Evolutionary conservation across 2,797 vertebrate species (phyloP), one percentile per base, ranked within the genome.

Genomic region (Sebastes nivosus): DNA sequence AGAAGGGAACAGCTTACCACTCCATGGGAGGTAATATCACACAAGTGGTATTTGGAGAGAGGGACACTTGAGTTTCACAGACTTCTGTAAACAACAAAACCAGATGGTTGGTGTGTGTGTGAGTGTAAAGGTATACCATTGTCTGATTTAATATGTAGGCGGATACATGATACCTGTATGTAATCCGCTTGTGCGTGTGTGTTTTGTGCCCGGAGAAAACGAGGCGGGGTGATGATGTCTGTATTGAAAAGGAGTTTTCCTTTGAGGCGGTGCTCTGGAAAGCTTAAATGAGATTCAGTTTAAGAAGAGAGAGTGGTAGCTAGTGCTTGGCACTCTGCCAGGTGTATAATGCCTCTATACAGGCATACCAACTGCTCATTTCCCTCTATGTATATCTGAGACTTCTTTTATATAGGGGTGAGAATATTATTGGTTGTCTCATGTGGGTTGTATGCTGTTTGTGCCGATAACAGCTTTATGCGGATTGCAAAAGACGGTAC

Each of bases 1-100:
- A 90, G 92, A 90, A 86, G 81, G 83, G 84, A 93, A 93, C 94
- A 94, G 94, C 92, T 93, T 93, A 90, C 30, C 72, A 29, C 92
- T 83, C 93, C 65, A 83, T 58, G 79, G 94, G 93, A 87, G 93
- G 91, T 77, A 80, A 82, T 88, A 90, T 89, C 85, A 86, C 89
- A 89, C 67, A 59, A 75, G 46, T 84, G 79, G 67, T 90, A 83
- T 91, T 92, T 87, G 84, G 89, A 91, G 80, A 85, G 82, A 89
- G 71, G 80, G 79, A 77, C 77, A 58, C 88, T 87, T 69, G 79
- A 76, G 68, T 90, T 86, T 78, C 83, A 77, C 69, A 82, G 81
- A 75, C 85, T 78, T 82, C 71, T 74, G 81, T 85, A 87, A 91
- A 90, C 78, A 91, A 82, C 81, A 88, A 81, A 91, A 82, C 78